Percentiles rank a stretch among this genome's conserved stretches.
Conservation (phyloP, 2,113 vertebrate genomes). For the Raphicerus campestris region DNA sequence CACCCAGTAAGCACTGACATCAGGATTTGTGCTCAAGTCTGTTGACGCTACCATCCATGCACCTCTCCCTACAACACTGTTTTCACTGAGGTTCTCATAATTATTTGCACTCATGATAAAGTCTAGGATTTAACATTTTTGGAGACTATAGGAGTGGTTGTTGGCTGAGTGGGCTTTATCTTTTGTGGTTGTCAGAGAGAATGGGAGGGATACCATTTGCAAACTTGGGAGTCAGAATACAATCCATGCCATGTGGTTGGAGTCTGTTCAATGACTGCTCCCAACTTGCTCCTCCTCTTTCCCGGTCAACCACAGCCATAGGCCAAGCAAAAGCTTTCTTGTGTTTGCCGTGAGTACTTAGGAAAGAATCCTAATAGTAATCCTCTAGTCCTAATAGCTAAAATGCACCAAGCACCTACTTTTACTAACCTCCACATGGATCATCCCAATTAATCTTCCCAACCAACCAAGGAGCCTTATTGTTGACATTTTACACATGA, state of each 20-base stretch:
- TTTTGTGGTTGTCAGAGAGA: not conserved
- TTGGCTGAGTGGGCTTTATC: not conserved
- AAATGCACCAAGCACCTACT: not conserved
- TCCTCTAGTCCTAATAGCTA: not conserved
- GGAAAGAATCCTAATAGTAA: not conserved
- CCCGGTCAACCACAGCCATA: not conserved
- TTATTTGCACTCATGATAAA: not conserved
- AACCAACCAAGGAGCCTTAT: not conserved
- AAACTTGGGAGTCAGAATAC: not conserved
- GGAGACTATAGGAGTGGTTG: not conserved
- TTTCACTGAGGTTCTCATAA: not conserved
- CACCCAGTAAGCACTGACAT: no score
- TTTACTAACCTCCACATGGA: no score
- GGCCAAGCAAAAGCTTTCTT: not conserved
- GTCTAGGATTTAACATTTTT: not conserved
- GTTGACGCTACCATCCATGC: not conserved
- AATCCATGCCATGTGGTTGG: not conserved
- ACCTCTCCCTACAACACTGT: not conserved
- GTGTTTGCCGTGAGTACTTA: not conserved
- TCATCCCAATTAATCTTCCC: not conserved
- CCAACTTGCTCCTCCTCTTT: not conserved
- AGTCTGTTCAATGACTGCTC: not conserved
- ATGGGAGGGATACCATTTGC: not conserved
- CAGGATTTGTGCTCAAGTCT: not conserved
- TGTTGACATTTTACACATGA: not conserved